Evolutionary conservation across 2,888 invertebrate genomes (phyloP).

Genomic region (Sphaerophoria rueppellii): DNA sequence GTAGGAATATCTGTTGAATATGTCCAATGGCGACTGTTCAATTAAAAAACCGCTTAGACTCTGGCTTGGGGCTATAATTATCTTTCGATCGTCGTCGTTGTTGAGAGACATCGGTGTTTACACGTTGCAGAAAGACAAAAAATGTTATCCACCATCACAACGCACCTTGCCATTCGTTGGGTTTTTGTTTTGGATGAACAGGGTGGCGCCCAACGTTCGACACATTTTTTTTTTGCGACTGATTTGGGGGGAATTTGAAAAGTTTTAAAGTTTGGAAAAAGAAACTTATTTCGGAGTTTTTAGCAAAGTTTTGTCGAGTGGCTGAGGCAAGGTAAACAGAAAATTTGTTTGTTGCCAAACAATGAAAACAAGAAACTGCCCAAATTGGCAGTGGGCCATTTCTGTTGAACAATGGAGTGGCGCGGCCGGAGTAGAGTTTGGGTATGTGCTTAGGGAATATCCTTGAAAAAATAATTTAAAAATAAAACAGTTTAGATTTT

Average conservation of each 20-base stretch:
- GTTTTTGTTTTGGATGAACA: background rate
- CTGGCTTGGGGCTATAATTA: slow-evolving; percentile 63
- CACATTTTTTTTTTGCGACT: background rate
- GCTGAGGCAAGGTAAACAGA: background rate
- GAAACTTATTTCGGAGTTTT: background rate
- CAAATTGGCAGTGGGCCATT: too few relatives aligned
- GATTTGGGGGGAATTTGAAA: background rate
- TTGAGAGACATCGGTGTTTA: slow-evolving; percentile 43
- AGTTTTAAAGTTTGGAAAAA: background rate
- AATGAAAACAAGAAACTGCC: background rate
- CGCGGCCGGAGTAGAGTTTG: too few relatives aligned
- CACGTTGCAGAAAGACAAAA: slow-evolving; percentile 35
- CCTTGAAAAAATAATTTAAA: too few relatives aligned
- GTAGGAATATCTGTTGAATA: slow-evolving; percentile 63
- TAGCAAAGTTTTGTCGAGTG: background rate
- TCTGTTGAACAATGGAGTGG: too few relatives aligned
- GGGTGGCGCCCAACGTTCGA: slow-evolving; percentile 28
- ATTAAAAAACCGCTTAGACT: slow-evolving; percentile 52
- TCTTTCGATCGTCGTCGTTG: slow-evolving; percentile 57
- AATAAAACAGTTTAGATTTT: too few relatives aligned
- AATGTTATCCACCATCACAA: slow-evolving; percentile 31
- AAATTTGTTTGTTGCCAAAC: background rate
- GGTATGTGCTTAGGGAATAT: too few relatives aligned
- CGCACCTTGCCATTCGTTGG: slow-evolving; percentile 5
- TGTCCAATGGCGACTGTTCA: slow-evolving; percentile 69